Conservation (phyloP, 2,888 invertebrate genomes). For the Blomia tropicalis region DNA sequence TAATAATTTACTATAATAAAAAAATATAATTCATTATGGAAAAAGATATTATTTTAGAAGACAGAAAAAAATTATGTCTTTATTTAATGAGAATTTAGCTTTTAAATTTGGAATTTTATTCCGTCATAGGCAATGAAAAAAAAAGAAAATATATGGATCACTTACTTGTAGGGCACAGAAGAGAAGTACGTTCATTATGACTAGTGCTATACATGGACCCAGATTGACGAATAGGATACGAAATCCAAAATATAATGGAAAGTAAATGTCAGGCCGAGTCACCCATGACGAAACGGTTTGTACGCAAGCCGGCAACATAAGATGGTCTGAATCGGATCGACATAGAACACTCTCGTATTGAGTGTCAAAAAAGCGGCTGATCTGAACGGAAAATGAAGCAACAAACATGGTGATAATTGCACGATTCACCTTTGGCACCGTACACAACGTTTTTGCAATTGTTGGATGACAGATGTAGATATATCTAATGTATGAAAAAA, state of each 20-base stretch:
- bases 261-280: constrained; percentile 57
- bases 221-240: constrained; percentile 79
- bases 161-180: constrained; percentile 56
- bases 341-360: constrained; percentile 3
- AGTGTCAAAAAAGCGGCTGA: constrained; percentile 62
- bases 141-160: too few species aligned
- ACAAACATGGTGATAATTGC: constrained; percentile 60
- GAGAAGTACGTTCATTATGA: constrained; percentile 68
- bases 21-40: not conserved
- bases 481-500: constrained; percentile 44
- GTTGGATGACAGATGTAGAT: constrained; percentile 85
- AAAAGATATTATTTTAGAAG: not conserved
- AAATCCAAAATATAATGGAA: constrained; percentile 56
- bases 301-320: constrained; percentile 30
- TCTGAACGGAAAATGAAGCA: constrained; percentile 61
- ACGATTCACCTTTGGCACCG: constrained; percentile 51
- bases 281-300: constrained; percentile 50
- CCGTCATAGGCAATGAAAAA: too few species aligned
- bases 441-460: constrained; percentile 57
- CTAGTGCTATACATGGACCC: constrained; percentile 69
- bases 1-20: not conserved
- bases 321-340: not conserved
- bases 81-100: too few species aligned
- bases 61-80: too few species aligned
- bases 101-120: too few species aligned